Conservation (phyloP, 2,113 vertebrate species). For the Sander vitreus region DNA sequence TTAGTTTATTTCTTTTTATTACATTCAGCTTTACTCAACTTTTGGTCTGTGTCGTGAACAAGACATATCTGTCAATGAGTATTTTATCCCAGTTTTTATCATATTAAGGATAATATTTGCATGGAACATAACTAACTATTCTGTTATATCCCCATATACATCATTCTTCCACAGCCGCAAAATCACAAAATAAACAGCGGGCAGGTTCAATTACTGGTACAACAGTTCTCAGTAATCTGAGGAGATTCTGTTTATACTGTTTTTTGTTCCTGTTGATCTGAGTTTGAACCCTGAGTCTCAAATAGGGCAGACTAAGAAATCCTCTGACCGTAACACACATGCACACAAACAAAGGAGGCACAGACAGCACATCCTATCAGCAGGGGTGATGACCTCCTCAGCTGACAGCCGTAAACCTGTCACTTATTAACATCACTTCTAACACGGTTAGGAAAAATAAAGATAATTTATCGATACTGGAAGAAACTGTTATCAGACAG, state of each 20-base stretch:
- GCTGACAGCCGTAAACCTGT: conserved; percentile 6
- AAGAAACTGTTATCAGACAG: conserved; percentile 11
- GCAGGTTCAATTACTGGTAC: too few species aligned
- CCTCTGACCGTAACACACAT: not conserved
- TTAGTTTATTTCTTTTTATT: too few species aligned
- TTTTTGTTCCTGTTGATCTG: conserved; percentile 20
- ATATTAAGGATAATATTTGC: too few species aligned
- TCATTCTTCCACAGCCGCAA: not conserved
- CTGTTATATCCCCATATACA: too few species aligned
- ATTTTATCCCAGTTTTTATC: too few species aligned
- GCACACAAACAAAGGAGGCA: conserved; percentile 25
- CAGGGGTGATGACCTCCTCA: conserved; percentile 20
- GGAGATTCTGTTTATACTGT: not conserved
- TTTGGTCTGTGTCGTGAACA: too few species aligned
- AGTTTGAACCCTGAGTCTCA: conserved; percentile 19
- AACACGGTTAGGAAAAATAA: not conserved
- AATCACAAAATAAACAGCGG: not conserved
- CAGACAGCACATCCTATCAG: conserved; percentile 50
- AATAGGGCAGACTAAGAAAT: conserved; percentile 17
- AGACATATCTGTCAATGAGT: too few species aligned
- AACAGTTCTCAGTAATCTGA: not conserved
- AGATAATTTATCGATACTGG: conserved; percentile 14
- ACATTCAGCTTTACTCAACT: too few species aligned
- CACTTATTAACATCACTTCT: conserved; percentile 32
- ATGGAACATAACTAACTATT: too few species aligned